Percentiles rank a stretch among this genome's conserved stretches.
Conservation (phyloP, 1,140 invertebrate species). For the Laodelphax striatellus region DNA sequence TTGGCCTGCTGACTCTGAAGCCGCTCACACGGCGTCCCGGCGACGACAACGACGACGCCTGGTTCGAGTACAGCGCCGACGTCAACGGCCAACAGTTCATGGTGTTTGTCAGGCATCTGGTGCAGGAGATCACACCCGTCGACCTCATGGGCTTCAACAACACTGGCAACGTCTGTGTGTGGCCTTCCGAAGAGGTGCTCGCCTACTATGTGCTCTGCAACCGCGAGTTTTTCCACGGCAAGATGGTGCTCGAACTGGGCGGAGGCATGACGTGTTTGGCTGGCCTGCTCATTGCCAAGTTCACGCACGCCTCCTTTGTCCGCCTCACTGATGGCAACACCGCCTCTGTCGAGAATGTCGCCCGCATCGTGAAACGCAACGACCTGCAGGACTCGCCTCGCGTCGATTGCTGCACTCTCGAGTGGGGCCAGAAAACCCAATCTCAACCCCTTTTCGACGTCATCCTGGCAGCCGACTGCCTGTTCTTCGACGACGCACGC, state of each 20-base stretch:
- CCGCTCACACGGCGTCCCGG: constrained; percentile 13
- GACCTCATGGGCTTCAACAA: constrained; percentile 79
- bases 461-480: constrained; percentile 65
- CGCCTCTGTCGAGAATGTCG: constrained; percentile 61
- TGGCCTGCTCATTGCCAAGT: constrained; percentile 60
- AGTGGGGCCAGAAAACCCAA: constrained; percentile 30
- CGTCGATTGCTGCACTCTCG: constrained; percentile 33
- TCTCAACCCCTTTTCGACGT: constrained; percentile 44
- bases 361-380: constrained; percentile 48
- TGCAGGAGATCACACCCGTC: constrained; percentile 48
- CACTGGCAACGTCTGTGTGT: constrained; percentile 83
- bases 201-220: constrained; percentile 62
- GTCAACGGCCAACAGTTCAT: constrained; percentile 34
- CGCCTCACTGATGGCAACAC: constrained; percentile 69
- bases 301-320: constrained; percentile 42
- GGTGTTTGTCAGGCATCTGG: constrained; percentile 44
- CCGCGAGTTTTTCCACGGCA: constrained; percentile 42
- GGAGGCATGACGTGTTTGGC: constrained; percentile 79
- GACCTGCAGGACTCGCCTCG: constrained; percentile 25
- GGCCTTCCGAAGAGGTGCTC: constrained; percentile 80
- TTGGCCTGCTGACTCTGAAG: constrained; percentile 36
- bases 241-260: constrained; percentile 63
- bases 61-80: constrained; percentile 41
- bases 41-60: constrained; percentile 26
- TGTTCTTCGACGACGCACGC: constrained; percentile 72